Conservation (phyloP, 2,888 invertebrate genomes). For the Drosophila meridionalis region DNA sequence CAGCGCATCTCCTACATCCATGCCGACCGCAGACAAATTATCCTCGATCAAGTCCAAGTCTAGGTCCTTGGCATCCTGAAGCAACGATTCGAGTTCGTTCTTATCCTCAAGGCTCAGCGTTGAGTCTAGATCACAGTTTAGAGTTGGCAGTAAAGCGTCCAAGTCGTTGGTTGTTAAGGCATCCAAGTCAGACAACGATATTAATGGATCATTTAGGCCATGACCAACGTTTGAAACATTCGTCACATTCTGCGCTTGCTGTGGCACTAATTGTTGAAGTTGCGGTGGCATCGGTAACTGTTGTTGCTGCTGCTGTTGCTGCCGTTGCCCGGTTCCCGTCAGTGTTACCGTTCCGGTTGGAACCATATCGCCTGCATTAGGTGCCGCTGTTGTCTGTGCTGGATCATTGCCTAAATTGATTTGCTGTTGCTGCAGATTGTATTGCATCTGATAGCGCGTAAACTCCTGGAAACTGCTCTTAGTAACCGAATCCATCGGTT, state of each 20-base stretch:
- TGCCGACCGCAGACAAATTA: slow-evolving; percentile 85
- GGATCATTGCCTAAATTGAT: slow-evolving; percentile 81
- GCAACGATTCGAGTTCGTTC: slow-evolving; percentile 83
- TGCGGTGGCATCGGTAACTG: slow-evolving; percentile 22
- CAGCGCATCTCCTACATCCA: slow-evolving; percentile 74
- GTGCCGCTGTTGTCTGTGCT: slow-evolving; percentile 60
- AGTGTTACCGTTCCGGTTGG: slow-evolving; percentile 39
- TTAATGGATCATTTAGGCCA: slow-evolving; percentile 76
- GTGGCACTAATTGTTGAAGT: slow-evolving; percentile 31
- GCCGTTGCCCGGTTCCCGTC: slow-evolving; percentile 44
- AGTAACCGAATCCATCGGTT: slow-evolving; percentile 88
- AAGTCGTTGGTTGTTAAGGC: slow-evolving; percentile 86
- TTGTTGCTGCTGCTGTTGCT: slow-evolving; percentile 3
- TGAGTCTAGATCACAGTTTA: slow-evolving; percentile 86
- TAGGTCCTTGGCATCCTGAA: slow-evolving; percentile 84
- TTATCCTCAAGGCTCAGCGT: slow-evolving; percentile 84
- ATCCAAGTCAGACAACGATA: slow-evolving; percentile 82
- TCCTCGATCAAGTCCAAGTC: slow-evolving; percentile 85
- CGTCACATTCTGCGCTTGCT: slow-evolving; percentile 28
- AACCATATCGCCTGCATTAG: slow-evolving; percentile 32
- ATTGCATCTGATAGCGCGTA: slow-evolving; percentile 88
- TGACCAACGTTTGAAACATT: slow-evolving; percentile 33
- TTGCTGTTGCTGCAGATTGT: slow-evolving; percentile 87
- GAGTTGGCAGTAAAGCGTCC: slow-evolving; percentile 88
- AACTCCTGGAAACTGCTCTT: slow-evolving; percentile 88